Base-by-base conservation (phyloP, 2,888 invertebrate species). In the Dilophus febrilis region DNA sequence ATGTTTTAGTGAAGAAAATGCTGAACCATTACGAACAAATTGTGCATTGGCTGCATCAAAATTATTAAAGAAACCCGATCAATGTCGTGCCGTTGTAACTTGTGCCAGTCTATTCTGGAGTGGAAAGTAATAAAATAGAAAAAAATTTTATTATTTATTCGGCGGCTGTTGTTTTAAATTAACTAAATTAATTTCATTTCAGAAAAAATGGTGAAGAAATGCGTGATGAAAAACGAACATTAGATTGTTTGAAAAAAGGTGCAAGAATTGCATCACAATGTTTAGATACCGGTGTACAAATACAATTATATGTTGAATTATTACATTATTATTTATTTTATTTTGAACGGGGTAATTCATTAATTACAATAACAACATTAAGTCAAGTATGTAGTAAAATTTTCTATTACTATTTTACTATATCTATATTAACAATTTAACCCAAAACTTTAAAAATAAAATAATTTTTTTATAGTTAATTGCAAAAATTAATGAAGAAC, bases 51-150 rank as follows among this genome's bases (percentile, higher is more conserved):
- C 95, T 1, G 94, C 95, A 7, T 86, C 92, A 46, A 94, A 94
- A 57, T 68, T 98, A 49, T 68, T 98, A 22, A 92, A 97, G 65
- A 98, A 98, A 53, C 94, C 95, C 0, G 98, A 99, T 65, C 98
- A 99, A 59, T 94, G 94, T 52, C 70, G 95, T 30, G 95, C 90
- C 1, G 91, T 95, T 1, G 84, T 87, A 0, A 74, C 85, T 0
- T 92, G 92, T 57, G 86, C 97, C 0, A 91, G 95, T 59, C 72
- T 99, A 44, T 98, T 95, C 67, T 98, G 98, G 98, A 90, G 90
- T 46, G 88, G 86, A 13, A 77, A 82, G 47, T 68, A 49, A 51
- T 56, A 16, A 17, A 32, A 27, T 19, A 12, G 31, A 35, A 31
- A 14, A 26, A 8, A 26, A 13, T 29, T 8, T 5, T 35, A 14